Conservation (phyloP, 2,888 invertebrate species). For the Oscheius sp. region DNA sequence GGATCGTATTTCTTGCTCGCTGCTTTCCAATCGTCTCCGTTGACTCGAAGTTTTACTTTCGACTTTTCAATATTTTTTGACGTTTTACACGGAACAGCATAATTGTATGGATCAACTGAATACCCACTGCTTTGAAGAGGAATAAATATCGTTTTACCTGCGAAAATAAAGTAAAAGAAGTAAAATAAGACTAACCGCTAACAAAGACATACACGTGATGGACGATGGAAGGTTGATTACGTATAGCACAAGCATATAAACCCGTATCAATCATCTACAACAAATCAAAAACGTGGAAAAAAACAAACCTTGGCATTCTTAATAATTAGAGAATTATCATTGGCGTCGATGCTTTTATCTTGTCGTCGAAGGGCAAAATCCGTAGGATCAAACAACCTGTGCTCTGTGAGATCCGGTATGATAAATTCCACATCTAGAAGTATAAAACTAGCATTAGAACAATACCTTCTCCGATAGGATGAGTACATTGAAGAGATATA, state of each 20-base stretch:
- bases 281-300: not conserved
- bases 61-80: slow-evolving; percentile 31
- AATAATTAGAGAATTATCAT: not conserved
- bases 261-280: slow-evolving; percentile 41
- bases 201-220: slow-evolving; percentile 44
- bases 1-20: slow-evolving; percentile 40
- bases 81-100: slow-evolving; percentile 40
- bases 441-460: not conserved
- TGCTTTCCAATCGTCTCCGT: slow-evolving; percentile 34
- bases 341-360: not conserved
- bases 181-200: slow-evolving; percentile 15
- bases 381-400: slow-evolving; percentile 4
- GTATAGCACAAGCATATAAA: slow-evolving; percentile 35
- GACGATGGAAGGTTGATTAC: slow-evolving; percentile 35
- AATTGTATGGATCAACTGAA: slow-evolving; percentile 29
- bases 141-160: slow-evolving; percentile 29
- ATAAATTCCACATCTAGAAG: slow-evolving; percentile 11
- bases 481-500: slow-evolving; percentile 33
- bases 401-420: slow-evolving; percentile 6
- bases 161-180: not conserved
- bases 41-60: slow-evolving; percentile 37
- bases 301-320: slow-evolving; percentile 11
- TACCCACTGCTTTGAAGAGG: slow-evolving; percentile 24
- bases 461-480: slow-evolving; percentile 16
- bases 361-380: slow-evolving; percentile 11